Evolutionary conservation across 1,140 invertebrate species (phyloP), one percentile per base, ranked within the genome.

Genomic region (Drosophila burlai): DNA sequence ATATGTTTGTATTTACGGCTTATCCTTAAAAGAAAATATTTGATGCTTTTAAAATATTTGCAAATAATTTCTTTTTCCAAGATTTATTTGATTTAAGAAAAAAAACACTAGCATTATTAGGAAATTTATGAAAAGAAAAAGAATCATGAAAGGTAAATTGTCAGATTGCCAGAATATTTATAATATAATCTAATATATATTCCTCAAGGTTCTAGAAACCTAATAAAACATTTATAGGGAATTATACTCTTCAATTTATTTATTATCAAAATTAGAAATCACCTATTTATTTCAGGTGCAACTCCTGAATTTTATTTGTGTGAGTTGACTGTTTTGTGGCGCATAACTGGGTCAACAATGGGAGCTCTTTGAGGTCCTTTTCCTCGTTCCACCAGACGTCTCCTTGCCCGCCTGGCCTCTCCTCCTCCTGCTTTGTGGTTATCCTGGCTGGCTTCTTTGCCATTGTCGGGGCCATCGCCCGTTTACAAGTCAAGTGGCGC

Each of bases 271-370:
- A 9, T 13, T 4, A 13, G 4, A 2, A 1, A 3, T 11, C 16
- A 21, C 4, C 15, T 10, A 34, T 36, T 60, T 67, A 5, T 65
- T 65, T 7, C 11, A 38, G 36, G 62, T 75, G 62, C 4, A 58
- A 50, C 62, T 61, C 46, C 69, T 34, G 60, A 38, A 50, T 52
- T 81, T 87, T 89, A 72, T 84, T 89, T 84, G 67, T 78, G 66
- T 72, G 69, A 69, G 73, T 68, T 77, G 80, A 83, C 83, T 83
- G 83, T 69, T 77, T 81, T 87, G 80, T 72, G 84, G 73, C 68
- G 66, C 78, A 89, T 84, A 89, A 89, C 85, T 89, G 81, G 84
- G 84, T 89, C 84, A 89, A 84, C 85, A 87, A 89, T 71, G 66
- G 73, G 15, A 74, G 64, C 55, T 79, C 59, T 69, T 76, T 61